Base-by-base conservation (phyloP, 2,888 invertebrate species). In the Ichneumoninae sp. region DNA sequence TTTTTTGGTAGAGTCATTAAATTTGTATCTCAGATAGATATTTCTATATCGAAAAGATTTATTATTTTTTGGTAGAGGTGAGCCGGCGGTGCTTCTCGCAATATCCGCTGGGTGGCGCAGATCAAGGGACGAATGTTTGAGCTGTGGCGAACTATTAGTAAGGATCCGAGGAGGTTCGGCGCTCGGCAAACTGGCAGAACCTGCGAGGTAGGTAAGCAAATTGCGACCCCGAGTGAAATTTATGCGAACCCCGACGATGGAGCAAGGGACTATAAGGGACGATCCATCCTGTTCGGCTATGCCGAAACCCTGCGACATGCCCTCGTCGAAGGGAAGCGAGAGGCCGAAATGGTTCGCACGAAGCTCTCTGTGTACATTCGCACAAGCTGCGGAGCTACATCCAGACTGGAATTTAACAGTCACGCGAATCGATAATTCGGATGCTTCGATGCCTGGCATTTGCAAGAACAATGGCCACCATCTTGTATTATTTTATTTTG, bases 141-240 rank as follows among this genome's bases (percentile, higher is more conserved):
- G 40, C 16, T 10, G 60, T 33, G 57, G 50, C 63, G 74, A 74
- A 74, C 50, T 81, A 74, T 81, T 68, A 69, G 74, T 50, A 40
- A 63, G n/a, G 60, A 69, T 36, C 60, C 40, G 71, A 71, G 50
- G 36, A 57, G 69, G 63, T 65, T 60, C 47, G 57, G 47, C 60
- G 69, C 66, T 66, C 44, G 40, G 77, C 69, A 77, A 80, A 73
- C 69, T 74, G 80, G 57, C 79, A 40, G 44, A 73, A 74, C 65
- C 4, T 13, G 65, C 66, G 44, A 30, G 66, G 33, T 73, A 19
- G 54, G 69, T 70, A 73, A 77, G 81, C 80, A 82, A 86, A 87
- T 86, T 78, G 84, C 79, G 70, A 78, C 83, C 74, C 73, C 83
- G 73, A 73, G 78, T 65, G 70, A 69, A 85, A 87, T 85, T 78